Evolutionary conservation across 1,140 invertebrate genomes (phyloP).

Genomic region (Drosophila setifemur): DNA sequence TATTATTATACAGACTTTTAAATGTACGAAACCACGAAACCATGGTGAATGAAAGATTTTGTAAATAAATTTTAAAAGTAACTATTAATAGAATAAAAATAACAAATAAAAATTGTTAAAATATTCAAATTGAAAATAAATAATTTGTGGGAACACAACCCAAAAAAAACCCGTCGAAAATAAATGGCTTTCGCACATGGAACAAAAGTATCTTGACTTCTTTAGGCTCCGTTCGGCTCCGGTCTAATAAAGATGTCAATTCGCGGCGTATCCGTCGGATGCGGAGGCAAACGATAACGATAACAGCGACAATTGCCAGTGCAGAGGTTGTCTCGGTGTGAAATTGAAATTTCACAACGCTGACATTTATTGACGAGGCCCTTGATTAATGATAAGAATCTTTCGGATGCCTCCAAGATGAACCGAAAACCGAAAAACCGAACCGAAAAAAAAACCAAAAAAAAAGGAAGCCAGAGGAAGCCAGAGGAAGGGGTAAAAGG

Average conservation of each 20-base stretch:
- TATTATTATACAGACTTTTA: not conserved
- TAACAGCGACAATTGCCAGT: constrained; percentile 63
- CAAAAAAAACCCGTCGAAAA: not conserved
- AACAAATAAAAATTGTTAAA: no score
- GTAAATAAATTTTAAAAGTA: no score
- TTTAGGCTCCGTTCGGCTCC: no score
- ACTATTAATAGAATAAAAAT: no score
- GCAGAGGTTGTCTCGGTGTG: constrained; percentile 59
- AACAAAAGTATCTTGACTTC: no score
- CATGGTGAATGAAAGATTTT: no score
- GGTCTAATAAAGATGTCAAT: constrained; percentile 52
- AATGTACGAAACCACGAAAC: no score
- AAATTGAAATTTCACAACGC: constrained; percentile 77
- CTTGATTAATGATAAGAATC: constrained; percentile 79
- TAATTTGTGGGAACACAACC: no score
- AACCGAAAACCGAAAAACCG: not conserved
- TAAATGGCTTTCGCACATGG: not conserved
- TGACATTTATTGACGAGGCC: constrained; percentile 80
- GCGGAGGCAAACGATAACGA: constrained; percentile 50
- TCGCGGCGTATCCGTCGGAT: no score
- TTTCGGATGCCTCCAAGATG: constrained; percentile 17
- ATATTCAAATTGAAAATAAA: no score
- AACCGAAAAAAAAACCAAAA: constrained; percentile 15
- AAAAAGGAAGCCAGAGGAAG: not conserved
- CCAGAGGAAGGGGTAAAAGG: constrained; percentile 30